Evolutionary conservation across 2,888 invertebrate species (phyloP).

Genomic region (Notodonta ziczac): DNA sequence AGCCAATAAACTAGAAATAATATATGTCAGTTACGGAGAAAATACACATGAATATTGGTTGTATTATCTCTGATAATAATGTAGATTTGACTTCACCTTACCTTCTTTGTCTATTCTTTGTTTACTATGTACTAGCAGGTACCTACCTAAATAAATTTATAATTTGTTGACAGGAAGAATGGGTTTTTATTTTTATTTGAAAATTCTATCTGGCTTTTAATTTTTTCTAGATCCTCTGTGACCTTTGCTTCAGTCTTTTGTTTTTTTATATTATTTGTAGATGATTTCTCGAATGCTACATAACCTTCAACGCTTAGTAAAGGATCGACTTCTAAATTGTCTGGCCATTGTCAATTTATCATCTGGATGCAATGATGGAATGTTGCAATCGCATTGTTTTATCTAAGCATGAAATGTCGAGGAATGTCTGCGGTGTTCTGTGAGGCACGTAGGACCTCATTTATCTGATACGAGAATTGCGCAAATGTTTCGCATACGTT

Average conservation of each 20-base stretch:
- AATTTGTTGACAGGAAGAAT: too few species aligned
- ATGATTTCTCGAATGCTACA: background rate
- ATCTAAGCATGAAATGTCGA: slow-evolving; percentile 51
- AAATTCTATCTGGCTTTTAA: too few species aligned
- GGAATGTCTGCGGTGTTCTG: slow-evolving; percentile 63
- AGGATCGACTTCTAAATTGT: slow-evolving; percentile 18
- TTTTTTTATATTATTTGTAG: too few species aligned
- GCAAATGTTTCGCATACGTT: slow-evolving; percentile 33
- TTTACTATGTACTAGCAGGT: too few species aligned
- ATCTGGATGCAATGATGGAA: slow-evolving; percentile 42
- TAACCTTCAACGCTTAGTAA: slow-evolving; percentile 1
- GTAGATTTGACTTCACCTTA: too few species aligned
- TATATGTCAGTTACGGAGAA: slow-evolving; percentile 12
- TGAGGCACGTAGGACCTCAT: slow-evolving; percentile 62
- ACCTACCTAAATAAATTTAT: too few species aligned
- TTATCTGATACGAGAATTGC: slow-evolving; percentile 64
- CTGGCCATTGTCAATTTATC: slow-evolving; percentile 32
- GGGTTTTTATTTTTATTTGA: too few species aligned
- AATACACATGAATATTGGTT: background rate
- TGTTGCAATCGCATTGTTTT: slow-evolving; percentile 58
- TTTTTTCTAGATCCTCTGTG: background rate
- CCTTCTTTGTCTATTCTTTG: too few species aligned
- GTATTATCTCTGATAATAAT: background rate
- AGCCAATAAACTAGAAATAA: slow-evolving; percentile 28
- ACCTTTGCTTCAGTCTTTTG: background rate